Evolutionary conservation across 2,888 invertebrate species (phyloP).

Genomic region (Criorhina ranunculi): DNA sequence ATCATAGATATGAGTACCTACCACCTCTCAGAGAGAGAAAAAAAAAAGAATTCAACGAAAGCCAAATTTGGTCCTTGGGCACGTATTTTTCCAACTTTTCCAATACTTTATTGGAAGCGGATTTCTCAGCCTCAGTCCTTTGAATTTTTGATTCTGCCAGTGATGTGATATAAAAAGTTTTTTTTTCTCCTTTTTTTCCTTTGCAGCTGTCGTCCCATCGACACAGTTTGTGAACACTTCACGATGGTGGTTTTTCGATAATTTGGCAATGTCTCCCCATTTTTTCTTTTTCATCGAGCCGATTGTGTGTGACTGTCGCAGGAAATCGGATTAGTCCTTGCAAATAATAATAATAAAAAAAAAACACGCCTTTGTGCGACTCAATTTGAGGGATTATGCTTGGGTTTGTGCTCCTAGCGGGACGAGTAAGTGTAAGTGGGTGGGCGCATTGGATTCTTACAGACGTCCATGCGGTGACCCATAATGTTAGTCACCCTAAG

Average conservation of each 20-base stretch:
- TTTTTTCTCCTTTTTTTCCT: background rate
- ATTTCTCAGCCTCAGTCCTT: slow-evolving; percentile 2
- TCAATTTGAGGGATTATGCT: slow-evolving; percentile 57
- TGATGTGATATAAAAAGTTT: slow-evolving; percentile 21
- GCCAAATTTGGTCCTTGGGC: slow-evolving; percentile 17
- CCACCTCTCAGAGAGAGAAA: background rate
- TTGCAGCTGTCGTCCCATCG: slow-evolving; percentile 32
- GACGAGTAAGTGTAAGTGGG: slow-evolving; percentile 16
- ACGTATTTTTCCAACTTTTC: slow-evolving; percentile 17
- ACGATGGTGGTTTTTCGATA: slow-evolving; percentile 38
- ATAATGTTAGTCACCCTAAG: slow-evolving; percentile 42
- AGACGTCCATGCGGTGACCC: slow-evolving; percentile 38
- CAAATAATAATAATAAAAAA: slow-evolving; percentile 48
- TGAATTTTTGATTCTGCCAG: slow-evolving; percentile 24
- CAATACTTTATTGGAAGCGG: slow-evolving; percentile 2
- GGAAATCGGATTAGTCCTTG: slow-evolving; percentile 62
- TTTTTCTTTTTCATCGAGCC: slow-evolving; percentile 8
- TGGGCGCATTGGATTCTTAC: slow-evolving; percentile 1
- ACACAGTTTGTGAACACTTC: background rate
- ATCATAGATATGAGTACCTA: background rate
- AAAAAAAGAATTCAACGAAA: background rate
- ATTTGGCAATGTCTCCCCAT: slow-evolving; percentile 34
- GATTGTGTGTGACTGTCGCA: slow-evolving; percentile 46
- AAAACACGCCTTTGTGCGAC: slow-evolving; percentile 43
- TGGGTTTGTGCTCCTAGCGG: slow-evolving; percentile 14